phyloP scores from a whole-genome alignment of 1,140 invertebrate species.

The Apocrypta bakeri region DNA sequence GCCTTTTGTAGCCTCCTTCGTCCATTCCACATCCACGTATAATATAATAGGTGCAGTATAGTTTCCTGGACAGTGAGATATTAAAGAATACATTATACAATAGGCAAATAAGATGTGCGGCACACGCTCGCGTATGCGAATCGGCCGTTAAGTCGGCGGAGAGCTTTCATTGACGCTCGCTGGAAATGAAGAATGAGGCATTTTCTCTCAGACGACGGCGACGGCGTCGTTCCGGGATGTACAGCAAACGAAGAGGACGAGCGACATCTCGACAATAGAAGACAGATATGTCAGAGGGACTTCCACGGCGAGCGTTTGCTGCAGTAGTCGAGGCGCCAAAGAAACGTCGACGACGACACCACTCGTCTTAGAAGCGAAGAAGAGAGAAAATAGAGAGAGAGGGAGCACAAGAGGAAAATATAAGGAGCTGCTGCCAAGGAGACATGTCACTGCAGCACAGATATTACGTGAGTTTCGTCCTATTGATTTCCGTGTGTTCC shows the following conservation, averaged over 20 bases:
- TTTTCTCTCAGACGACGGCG: neutral
- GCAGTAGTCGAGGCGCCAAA: neutral
- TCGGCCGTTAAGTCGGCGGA: neutral
- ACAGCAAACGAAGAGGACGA: neutral
- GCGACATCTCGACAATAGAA: neutral
- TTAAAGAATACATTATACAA: too few species aligned
- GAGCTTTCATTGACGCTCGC: neutral
- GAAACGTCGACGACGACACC: neutral
- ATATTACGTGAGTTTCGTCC: conserved; percentile 70
- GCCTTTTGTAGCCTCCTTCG: neutral
- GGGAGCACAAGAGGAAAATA: neutral
- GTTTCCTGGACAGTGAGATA: too few species aligned
- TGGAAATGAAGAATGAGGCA: conserved; percentile 19
- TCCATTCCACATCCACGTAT: too few species aligned
- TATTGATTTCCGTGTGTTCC: neutral
- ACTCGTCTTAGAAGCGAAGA: neutral
- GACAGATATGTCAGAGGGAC: neutral
- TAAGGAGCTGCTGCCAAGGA: conserved; percentile 41
- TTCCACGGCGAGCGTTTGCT: neutral
- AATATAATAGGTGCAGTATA: too few species aligned
- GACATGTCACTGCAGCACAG: conserved; percentile 72
- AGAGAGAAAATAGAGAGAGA: neutral
- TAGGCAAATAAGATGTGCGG: too few species aligned
- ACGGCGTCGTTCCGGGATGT: too few species aligned
- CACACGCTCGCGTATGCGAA: too few species aligned